Evolutionary conservation across 2,113 vertebrate species (phyloP).

Genomic region (Carassius gibelio): DNA sequence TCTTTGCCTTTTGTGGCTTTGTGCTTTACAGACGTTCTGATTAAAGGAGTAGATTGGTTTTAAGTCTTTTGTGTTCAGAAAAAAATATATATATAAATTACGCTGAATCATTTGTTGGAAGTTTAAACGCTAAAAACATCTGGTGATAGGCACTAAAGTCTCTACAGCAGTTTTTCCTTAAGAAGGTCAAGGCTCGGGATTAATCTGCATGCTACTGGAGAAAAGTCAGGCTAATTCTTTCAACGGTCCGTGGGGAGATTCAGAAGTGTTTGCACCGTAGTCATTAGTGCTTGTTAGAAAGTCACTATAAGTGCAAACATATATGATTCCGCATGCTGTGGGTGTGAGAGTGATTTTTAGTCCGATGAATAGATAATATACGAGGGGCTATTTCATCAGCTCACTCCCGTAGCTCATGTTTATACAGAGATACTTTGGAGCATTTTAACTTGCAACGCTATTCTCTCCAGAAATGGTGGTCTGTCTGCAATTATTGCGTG

Average conservation of each 20-base stretch:
- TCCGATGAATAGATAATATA: background rate
- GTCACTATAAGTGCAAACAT: background rate
- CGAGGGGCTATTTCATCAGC: background rate
- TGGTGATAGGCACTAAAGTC: slow-evolving; percentile 14
- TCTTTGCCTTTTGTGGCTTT: slow-evolving; percentile 37
- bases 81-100: background rate
- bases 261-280: background rate
- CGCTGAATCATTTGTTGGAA: background rate
- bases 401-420: background rate
- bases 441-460: background rate
- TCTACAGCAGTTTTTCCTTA: background rate
- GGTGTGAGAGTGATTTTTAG: background rate
- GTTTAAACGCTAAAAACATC: slow-evolving; percentile 32
- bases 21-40: background rate
- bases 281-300: background rate
- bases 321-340: background rate
- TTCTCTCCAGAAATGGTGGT: background rate
- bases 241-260: background rate
- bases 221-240: background rate
- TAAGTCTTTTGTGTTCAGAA: background rate
- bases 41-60: slow-evolving; percentile 1
- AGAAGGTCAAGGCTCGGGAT: slow-evolving; percentile 40
- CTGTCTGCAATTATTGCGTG: background rate
- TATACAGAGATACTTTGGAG: background rate
- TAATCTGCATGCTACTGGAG: background rate